Conservation (phyloP, 1,140 invertebrate species). For the Wasmannia auropunctata region DNA sequence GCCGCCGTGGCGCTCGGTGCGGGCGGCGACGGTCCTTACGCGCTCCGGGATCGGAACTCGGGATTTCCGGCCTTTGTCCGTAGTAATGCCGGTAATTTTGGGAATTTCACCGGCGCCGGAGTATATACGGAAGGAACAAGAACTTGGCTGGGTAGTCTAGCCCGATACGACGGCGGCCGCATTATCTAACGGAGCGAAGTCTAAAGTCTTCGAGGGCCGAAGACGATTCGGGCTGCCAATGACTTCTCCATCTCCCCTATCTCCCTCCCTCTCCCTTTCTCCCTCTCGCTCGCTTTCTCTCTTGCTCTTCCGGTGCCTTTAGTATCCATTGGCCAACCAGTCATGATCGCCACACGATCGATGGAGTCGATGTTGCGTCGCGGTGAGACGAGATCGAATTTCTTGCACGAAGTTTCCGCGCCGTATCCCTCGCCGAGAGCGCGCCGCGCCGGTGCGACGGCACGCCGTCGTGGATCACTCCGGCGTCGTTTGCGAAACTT, state of each 20-base stretch:
- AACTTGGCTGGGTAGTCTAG: conserved; percentile 62
- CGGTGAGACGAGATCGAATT: conserved; percentile 58
- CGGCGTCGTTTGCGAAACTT: conserved; percentile 44
- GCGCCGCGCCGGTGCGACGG: background rate
- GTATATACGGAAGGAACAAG: conserved; percentile 69
- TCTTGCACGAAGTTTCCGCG: conserved; percentile 32
- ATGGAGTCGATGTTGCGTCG: conserved; percentile 55
- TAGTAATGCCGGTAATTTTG: conserved; percentile 74
- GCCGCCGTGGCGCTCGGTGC: background rate
- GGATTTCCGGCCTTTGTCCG: conserved; percentile 64
- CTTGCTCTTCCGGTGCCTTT: conserved; percentile 39
- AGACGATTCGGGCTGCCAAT: conserved; percentile 66
- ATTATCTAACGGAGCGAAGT: conserved; percentile 77
- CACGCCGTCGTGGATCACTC: conserved; percentile 48
- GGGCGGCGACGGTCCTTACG: background rate
- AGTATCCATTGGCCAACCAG: conserved; percentile 62
- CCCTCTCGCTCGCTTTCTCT: background rate
- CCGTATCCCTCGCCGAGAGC: conserved; percentile 13
- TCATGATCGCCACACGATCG: conserved; percentile 55
- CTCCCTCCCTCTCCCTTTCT: background rate
- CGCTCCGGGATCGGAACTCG: conserved; percentile 63
- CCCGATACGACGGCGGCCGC: conserved; percentile 63
- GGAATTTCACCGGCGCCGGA: conserved; percentile 66
- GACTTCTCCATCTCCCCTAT: conserved; percentile 63
- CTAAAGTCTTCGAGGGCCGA: conserved; percentile 62